These are phyloP conservation scores for Troides aeacus DNA, from an alignment of 2,888 invertebrate genomes.

Conservation along the genomic window DNA sequence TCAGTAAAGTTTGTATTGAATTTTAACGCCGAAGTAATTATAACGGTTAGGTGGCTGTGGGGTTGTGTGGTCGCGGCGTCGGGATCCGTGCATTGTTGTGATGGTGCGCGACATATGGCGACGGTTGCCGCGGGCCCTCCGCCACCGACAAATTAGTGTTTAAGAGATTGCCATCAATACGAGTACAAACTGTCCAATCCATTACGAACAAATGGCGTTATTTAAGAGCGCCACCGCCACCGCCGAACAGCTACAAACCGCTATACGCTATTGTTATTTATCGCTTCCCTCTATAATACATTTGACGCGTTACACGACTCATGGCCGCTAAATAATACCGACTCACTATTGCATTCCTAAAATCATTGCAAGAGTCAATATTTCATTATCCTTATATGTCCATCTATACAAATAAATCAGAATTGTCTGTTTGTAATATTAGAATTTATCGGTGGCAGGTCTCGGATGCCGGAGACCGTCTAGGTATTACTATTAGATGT, in stretches of 20 bases:
- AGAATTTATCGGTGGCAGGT: background rate
- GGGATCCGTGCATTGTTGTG: conserved; percentile 13
- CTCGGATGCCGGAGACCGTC: too few species aligned
- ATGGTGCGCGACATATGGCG: conserved; percentile 65
- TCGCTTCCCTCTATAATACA: conserved; percentile 14
- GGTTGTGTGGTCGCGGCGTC: conserved; percentile 2
- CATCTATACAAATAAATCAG: too few species aligned
- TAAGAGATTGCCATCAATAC: conserved; percentile 73
- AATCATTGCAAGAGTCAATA: background rate
- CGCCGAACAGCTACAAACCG: conserved; percentile 14
- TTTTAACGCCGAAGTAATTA: background rate
- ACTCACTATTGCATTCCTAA: background rate
- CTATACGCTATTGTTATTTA: conserved; percentile 26
- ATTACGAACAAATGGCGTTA: conserved; percentile 74
- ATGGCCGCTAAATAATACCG: background rate
- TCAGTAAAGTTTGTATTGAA: background rate
- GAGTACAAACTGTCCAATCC: conserved; percentile 64
- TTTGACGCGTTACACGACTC: conserved; percentile 11
- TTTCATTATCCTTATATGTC: background rate
- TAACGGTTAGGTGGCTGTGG: background rate
- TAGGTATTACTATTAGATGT: too few species aligned
- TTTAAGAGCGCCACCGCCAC: conserved; percentile 37
- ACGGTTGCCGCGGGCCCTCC: conserved; percentile 39
- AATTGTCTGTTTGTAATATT: background rate
- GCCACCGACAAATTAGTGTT: conserved; percentile 63